Evolutionary conservation across 2,113 vertebrate genomes (phyloP).

Genomic region (Electrona antarctica): DNA sequence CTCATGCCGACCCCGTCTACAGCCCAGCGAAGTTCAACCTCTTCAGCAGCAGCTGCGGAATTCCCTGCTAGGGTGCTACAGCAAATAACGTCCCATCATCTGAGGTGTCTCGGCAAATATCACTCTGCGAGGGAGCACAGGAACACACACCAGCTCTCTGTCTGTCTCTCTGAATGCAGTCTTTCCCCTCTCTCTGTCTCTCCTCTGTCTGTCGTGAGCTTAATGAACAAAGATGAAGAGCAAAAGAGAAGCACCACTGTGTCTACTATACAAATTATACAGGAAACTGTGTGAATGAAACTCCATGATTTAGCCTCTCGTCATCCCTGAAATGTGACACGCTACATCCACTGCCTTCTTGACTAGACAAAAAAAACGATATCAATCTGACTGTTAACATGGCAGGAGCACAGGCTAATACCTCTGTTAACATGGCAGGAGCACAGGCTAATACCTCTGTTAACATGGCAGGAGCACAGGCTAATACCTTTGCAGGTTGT

Average conservation of each 20-base stretch:
- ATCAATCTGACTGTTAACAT: conserved; percentile 3
- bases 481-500: conserved; percentile 8
- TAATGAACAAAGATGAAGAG: not conserved
- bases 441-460: not conserved
- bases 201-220: conserved; percentile 16
- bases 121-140: conserved; percentile 43
- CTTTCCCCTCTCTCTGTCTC: not conserved
- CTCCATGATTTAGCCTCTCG: conserved; percentile 8
- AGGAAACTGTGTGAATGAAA: conserved; percentile 18
- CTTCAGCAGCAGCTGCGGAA: conserved; percentile 80
- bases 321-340: conserved; percentile 35
- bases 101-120: conserved; percentile 73
- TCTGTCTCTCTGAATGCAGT: not conserved
- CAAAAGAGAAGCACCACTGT: conserved; percentile 44
- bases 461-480: not conserved
- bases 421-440: not conserved
- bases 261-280: conserved; percentile 44
- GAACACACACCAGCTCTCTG: conserved; percentile 34
- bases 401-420: not conserved
- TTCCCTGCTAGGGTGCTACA: conserved; percentile 84
- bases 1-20: conserved; percentile 15
- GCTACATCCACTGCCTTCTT: conserved; percentile 16
- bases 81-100: conserved; percentile 82
- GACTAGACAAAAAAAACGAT: not conserved
- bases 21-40: conserved; percentile 67